Evolutionary conservation across 2,113 vertebrate species (phyloP).

Genomic region (Leuciscus idus): DNA sequence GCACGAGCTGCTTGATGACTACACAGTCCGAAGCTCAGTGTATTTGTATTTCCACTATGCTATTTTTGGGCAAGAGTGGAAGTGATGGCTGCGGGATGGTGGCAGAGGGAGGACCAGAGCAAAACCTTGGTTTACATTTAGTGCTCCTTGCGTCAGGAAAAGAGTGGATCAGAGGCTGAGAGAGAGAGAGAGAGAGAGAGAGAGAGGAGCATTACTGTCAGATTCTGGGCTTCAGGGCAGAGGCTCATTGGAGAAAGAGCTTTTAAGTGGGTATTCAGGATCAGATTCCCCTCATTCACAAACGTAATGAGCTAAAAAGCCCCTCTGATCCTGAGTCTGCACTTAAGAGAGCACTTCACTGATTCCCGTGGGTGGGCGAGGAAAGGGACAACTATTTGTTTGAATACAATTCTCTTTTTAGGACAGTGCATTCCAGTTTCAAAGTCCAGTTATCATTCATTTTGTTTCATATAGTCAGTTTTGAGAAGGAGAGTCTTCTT

Average conservation of each 20-base stretch:
- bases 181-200: background rate
- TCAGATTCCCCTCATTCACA: slow-evolving; percentile 34
- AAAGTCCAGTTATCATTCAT: slow-evolving; percentile 53
- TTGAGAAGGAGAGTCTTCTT: slow-evolving; percentile 31
- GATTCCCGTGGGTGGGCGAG: slow-evolving; percentile 18
- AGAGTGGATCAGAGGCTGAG: background rate
- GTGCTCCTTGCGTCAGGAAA: slow-evolving; percentile 35
- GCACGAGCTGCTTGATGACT: background rate
- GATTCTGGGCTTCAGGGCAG: slow-evolving; percentile 40
- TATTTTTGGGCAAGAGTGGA: background rate
- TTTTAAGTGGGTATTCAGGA: slow-evolving; percentile 41
- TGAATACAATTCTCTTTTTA: slow-evolving; percentile 48
- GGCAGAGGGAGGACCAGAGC: slow-evolving; percentile 41
- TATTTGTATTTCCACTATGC: background rate
- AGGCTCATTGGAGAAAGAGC: slow-evolving; percentile 19
- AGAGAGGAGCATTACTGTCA: slow-evolving; percentile 25
- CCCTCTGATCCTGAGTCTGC: slow-evolving; percentile 45
- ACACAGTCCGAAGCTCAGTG: background rate
- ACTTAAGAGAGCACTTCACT: slow-evolving; percentile 41
- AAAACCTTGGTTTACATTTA: slow-evolving; percentile 41
- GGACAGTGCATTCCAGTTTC: slow-evolving; percentile 54
- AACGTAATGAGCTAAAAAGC: slow-evolving; percentile 39
- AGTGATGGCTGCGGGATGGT: background rate
- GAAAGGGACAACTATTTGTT: slow-evolving; percentile 42
- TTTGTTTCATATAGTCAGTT: slow-evolving; percentile 34